Conservation (phyloP, 2,797 vertebrate genomes). For the Coracias cyanogaster region DNA sequence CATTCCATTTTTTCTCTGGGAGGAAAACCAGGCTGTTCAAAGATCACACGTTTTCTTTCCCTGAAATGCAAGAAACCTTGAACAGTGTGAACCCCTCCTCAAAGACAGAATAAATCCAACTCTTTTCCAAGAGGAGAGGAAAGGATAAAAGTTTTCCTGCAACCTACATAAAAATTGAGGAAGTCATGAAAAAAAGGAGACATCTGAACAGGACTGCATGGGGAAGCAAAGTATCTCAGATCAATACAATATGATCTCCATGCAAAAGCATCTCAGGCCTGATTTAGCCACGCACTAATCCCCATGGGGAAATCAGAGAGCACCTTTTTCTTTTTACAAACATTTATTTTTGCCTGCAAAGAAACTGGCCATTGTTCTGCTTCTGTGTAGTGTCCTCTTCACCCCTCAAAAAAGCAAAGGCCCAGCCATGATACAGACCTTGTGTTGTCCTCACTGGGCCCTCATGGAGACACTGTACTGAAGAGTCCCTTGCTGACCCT, state of each 20-base stretch:
- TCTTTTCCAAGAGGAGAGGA: background rate
- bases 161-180: background rate
- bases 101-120: background rate
- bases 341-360: background rate
- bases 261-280: background rate
- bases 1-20: background rate
- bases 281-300: background rate
- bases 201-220: background rate
- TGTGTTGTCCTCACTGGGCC: background rate
- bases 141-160: background rate
- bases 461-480: background rate
- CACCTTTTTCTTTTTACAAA: background rate
- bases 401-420: background rate
- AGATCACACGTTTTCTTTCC: background rate
- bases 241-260: background rate
- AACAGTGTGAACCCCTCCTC: background rate
- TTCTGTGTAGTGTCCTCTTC: background rate
- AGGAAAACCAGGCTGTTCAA: background rate
- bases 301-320: background rate
- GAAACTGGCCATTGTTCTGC: background rate
- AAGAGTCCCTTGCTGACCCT: background rate
- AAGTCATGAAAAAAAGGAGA: background rate
- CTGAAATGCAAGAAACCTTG: background rate
- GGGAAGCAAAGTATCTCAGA: background rate
- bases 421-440: background rate